Conservation (phyloP, 1,140 invertebrate genomes). For the Bombus confusus region DNA sequence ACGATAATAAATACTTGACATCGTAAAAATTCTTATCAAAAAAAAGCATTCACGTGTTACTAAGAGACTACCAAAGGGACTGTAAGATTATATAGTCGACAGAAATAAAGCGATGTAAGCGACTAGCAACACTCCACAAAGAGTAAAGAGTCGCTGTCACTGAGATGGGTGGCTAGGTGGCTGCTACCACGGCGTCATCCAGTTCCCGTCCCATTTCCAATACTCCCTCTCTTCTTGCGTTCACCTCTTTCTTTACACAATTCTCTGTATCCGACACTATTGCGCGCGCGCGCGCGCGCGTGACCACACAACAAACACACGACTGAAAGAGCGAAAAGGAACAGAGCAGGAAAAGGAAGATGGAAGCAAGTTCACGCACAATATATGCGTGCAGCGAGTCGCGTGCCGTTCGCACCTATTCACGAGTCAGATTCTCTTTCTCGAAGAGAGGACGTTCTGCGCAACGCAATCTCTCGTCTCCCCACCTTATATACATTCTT, state of each 20-base stretch:
- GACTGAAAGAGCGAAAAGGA: constrained; percentile 34
- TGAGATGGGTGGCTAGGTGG: constrained; percentile 63
- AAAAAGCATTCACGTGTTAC: neutral
- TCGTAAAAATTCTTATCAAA: constrained; percentile 2
- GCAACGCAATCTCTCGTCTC: constrained; percentile 56
- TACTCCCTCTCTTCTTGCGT: constrained; percentile 43
- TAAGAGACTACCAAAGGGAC: neutral
- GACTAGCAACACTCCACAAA: constrained; percentile 56
- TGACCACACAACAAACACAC: neutral
- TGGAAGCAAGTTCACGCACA: constrained; percentile 62
- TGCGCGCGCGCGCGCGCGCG: constrained; percentile 12
- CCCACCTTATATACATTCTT: constrained; percentile 34
- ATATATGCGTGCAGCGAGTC: constrained; percentile 64
- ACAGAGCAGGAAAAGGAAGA: constrained; percentile 44
- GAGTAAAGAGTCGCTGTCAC: constrained; percentile 67
- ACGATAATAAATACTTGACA: neutral
- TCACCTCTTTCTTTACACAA: constrained; percentile 61
- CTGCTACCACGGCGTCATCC: constrained; percentile 75
- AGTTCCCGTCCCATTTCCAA: constrained; percentile 67
- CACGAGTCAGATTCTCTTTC: constrained; percentile 47
- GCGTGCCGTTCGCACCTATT: constrained; percentile 73
- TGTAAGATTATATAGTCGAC: neutral
- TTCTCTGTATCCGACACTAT: constrained; percentile 44
- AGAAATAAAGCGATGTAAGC: constrained; percentile 20
- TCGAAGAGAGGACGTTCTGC: constrained; percentile 47